Base-by-base conservation (phyloP, 1,140 invertebrate genomes). In the Glomeris maerens region DNA sequence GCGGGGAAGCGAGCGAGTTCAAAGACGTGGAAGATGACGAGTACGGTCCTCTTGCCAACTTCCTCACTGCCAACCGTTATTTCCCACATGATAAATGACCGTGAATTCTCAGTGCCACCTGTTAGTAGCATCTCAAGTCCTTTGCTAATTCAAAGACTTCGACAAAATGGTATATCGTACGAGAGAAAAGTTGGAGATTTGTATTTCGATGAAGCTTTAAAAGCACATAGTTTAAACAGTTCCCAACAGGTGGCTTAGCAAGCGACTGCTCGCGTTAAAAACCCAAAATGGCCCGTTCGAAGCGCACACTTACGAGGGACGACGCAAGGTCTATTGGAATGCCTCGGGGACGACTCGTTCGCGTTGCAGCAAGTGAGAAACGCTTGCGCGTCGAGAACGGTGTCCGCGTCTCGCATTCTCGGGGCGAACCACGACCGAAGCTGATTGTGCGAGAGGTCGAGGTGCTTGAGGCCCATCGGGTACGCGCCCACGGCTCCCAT, bases 371-470 rank as follows among this genome's bases (percentile, higher is more conserved):
- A 42, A 42, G 5, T 42, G 5, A 25, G 4, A 42, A n/a, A 7
- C n/a, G 7, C 23, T 7, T 47, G 46, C 17, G 27, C 3, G 39
- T 48, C 46, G 7, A 4, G 13, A 13, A 4, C 10, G 14, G 23
- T 5, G 3, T 48, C 46, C 4, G 29, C 21, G 26, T 49, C 47
- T 7, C 31, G 4, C 27, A 7, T 22, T 4, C 36, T 4, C 4
- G 17, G 10, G 4, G 29, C 14, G 4, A 85, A 84, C 86, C 88
- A 93, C 51, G 80, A 79, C 1, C 77, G 77, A 45, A 97, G 88
- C 62, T 84, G 80, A 68, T 98, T 98, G 62, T 94, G 83, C 5
- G 85, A 90, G 17, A 97, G 69, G 69, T 97, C 93, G 1, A 98
- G 65, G 63, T 94, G 90, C 55, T 91, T 86, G 1, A 97, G 66